Conservation (phyloP, 2,113 vertebrate genomes). For the Formicarius rufipectus region DNA sequence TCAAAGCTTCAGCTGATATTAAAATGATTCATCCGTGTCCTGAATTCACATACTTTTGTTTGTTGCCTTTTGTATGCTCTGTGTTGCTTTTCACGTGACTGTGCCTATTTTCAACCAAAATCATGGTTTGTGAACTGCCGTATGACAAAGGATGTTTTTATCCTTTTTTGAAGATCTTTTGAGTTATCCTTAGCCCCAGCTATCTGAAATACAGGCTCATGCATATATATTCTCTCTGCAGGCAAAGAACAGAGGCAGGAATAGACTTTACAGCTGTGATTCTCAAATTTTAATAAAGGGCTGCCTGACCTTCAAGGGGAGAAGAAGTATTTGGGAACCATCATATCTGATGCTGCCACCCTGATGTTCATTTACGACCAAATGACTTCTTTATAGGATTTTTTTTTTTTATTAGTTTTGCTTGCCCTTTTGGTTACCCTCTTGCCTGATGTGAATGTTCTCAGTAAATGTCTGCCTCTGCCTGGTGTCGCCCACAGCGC, state of each 20-base stretch:
- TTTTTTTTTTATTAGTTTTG: slow-evolving; percentile 20
- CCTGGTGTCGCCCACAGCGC: neutral
- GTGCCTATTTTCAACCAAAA: slow-evolving; percentile 4
- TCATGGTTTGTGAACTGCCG: neutral
- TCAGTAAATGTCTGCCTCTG: neutral
- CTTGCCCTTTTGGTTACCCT: neutral
- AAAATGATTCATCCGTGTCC: neutral
- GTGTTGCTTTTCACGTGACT: neutral
- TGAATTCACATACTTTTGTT: slow-evolving; percentile 20
- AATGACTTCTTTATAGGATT: neutral
- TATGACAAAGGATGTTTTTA: slow-evolving; percentile 18
- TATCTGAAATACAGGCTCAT: neutral
- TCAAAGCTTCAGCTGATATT: slow-evolving; percentile 33
- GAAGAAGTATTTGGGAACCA: neutral
- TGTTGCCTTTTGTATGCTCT: slow-evolving; percentile 8
- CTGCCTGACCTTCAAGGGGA: slow-evolving; percentile 37
- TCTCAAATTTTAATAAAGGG: slow-evolving; percentile 51
- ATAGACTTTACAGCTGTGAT: slow-evolving; percentile 21
- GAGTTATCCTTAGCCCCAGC: neutral
- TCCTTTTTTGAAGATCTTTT: slow-evolving; percentile 32
- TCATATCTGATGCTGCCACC: slow-evolving; percentile 18
- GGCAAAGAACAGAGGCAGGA: neutral
- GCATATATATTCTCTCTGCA: slow-evolving; percentile 24
- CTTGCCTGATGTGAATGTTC: neutral
- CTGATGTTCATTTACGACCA: slow-evolving; percentile 32